Conservation (phyloP, 2,113 vertebrate genomes). For the Chionomys nivalis region DNA sequence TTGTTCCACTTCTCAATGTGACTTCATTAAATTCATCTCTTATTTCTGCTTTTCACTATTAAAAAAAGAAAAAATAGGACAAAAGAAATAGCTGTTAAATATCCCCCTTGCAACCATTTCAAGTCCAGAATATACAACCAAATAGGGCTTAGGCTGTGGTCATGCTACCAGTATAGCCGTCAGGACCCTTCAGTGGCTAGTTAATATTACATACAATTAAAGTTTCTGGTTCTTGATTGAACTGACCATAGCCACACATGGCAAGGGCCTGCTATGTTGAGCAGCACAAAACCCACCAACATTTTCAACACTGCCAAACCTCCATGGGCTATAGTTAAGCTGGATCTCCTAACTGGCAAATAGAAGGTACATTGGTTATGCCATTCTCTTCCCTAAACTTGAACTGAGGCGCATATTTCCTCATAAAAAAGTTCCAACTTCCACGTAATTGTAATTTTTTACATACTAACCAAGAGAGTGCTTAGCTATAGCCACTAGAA, state of each 20-base stretch:
- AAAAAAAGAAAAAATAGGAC: neutral
- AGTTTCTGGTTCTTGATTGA: neutral
- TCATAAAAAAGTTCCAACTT: neutral
- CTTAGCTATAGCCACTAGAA: neutral
- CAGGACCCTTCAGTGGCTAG: neutral
- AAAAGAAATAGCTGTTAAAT: neutral
- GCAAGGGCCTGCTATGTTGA: neutral
- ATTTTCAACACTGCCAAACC: neutral
- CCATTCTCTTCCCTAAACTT: neutral
- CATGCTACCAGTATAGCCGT: neutral
- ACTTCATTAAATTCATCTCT: neutral
- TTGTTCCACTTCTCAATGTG: neutral
- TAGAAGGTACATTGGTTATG: neutral
- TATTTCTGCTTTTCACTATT: neutral
- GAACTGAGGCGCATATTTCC: neutral
- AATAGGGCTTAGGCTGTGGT: neutral
- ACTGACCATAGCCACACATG: neutral
- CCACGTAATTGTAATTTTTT: neutral
- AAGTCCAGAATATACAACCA: neutral
- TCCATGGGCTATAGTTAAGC: neutral
- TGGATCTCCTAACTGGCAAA: neutral
- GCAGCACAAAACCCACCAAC: neutral
- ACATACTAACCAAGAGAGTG: neutral
- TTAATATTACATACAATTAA: neutral
- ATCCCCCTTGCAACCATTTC: neutral